These are phyloP conservation scores for Centropus bengalensis DNA, from an alignment of 2,113 vertebrate species.

Conservation along the genomic window DNA sequence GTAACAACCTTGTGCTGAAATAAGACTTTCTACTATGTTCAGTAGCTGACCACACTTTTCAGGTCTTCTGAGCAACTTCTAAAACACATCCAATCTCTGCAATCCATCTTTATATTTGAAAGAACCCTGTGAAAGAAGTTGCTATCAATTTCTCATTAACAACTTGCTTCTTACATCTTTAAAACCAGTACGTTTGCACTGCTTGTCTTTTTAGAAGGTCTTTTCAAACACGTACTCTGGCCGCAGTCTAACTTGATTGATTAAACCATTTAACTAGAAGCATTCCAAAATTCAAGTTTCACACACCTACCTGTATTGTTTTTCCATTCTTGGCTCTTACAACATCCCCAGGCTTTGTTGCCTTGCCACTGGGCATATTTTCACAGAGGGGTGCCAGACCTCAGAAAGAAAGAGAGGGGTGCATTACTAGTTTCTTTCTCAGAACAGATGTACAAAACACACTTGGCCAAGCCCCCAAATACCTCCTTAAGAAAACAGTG, in stretches of 20 bases:
- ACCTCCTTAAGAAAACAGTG: not conserved
- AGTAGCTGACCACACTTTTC: not conserved
- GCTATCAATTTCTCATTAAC: not conserved
- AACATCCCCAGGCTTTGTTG: constrained; percentile 95
- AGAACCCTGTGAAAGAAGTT: not conserved
- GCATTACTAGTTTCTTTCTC: not conserved
- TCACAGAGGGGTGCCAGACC: constrained; percentile 96
- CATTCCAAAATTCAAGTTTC: not conserved
- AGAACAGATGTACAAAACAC: not conserved
- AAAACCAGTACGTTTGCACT: not conserved
- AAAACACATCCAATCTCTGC: not conserved
- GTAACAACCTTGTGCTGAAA: not conserved
- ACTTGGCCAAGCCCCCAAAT: not conserved
- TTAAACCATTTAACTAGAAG: not conserved
- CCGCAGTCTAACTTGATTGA: not conserved
- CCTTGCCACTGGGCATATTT: constrained; percentile 96
- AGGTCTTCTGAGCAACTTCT: not conserved
- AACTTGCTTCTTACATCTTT: not conserved
- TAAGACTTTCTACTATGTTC: not conserved
- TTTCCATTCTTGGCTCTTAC: constrained; percentile 93
- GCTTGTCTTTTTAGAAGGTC: not conserved
- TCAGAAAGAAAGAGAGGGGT: constrained; percentile 37
- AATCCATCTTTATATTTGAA: not conserved
- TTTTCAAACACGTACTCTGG: not conserved
- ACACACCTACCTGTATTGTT: constrained; percentile 92